Evolutionary conservation across 2,888 invertebrate genomes (phyloP), one percentile per base, ranked within the genome.

Genomic region (Mythimna impura): DNA sequence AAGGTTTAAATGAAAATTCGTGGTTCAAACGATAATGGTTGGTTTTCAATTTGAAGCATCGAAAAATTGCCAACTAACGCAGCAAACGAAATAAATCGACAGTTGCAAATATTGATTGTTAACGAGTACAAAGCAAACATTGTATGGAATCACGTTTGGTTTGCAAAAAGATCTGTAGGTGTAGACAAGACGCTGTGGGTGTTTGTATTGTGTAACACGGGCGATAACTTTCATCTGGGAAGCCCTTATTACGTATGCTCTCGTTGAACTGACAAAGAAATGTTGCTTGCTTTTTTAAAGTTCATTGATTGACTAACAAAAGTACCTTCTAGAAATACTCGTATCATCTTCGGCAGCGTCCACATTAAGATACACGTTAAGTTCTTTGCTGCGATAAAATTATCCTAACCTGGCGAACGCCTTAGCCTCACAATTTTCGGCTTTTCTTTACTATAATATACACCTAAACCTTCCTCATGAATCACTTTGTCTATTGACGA

Each of bases 121-220:
- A 30, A 68, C 30, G 47, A 54, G 47, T 63, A 69, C 65, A 66
- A 66, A 70, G 54, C 58, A n/a, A 73, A 66, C 40, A 63, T 69
- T 63, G 66, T 63, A 52, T 57, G n/a, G 55, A 66, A 66, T 40
- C 63, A 65, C 57, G 60, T 60, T 66, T 79, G 66, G 66, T 76
- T 80, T 71, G 65, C 47, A 50, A 65, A 80, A 71, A 67, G 12
- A 76, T 57, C 60, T 52, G 34, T 71, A 52, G 64, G 68, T 77
- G 60, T 76, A 71, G 30, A 76, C 64, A 55, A 78, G 78, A 43
- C 40, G 65, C 34, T 43, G 65, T 64, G 40, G 55, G 62, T 63
- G 76, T 74, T 71, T 76, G 57, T 74, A 40, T 80, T 74, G 81
- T 66, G 52, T 66, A 78, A 80, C 75, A 25, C 66, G 10, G 30